Evolutionary conservation across 2,888 invertebrate species (phyloP).

Genomic region (Rhyacophila evoluta): DNA sequence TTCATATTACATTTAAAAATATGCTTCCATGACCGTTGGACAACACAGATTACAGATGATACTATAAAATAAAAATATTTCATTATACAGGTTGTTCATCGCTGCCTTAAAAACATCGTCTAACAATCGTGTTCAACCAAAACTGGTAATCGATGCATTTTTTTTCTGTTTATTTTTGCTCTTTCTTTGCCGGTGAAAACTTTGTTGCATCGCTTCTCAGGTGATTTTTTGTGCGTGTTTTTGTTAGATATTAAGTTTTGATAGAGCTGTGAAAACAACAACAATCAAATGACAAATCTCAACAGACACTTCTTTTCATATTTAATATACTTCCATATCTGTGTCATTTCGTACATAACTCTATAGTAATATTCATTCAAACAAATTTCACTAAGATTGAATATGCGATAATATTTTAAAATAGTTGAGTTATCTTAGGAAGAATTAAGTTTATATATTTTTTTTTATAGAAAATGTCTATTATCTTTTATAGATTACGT

Average conservation of each 20-base stretch:
- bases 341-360: not conserved
- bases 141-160: slow-evolving; percentile 38
- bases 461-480: too few relatives aligned
- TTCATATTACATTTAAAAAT: too few relatives aligned
- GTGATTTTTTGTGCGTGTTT: not conserved
- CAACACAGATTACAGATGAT: too few relatives aligned
- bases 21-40: too few relatives aligned
- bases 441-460: too few relatives aligned
- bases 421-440: too few relatives aligned
- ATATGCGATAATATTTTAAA: too few relatives aligned
- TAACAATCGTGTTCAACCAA: slow-evolving; percentile 50
- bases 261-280: slow-evolving; percentile 9
- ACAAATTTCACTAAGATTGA: too few relatives aligned
- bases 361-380: not conserved
- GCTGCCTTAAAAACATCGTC: slow-evolving; percentile 27
- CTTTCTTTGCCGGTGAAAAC: slow-evolving; percentile 9
- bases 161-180: not conserved
- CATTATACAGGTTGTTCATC: too few relatives aligned
- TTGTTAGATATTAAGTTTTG: slow-evolving; percentile 9
- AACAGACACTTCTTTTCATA: not conserved
- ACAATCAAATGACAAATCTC: not conserved
- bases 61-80: too few relatives aligned
- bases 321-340: not conserved
- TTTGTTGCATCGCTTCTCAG: slow-evolving; percentile 2
- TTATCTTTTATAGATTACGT: too few relatives aligned